Percentiles rank a stretch among this genome's conserved stretches.
Conservation (phyloP, 2,888 invertebrate genomes). For the Lithophane socia region DNA sequence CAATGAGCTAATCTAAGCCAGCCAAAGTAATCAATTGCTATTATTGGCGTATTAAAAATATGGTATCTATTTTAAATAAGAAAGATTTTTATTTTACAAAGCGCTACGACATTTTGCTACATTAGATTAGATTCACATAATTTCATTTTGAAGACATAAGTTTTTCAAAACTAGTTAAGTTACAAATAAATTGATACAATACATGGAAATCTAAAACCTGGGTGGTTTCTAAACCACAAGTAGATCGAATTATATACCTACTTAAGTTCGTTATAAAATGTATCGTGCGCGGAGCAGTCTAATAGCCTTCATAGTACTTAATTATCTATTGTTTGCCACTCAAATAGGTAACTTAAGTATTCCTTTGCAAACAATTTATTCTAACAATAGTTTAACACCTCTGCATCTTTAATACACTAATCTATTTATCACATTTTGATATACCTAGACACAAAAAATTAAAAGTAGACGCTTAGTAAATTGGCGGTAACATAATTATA, state of each 20-base stretch:
- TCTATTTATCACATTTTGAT: conserved; percentile 52
- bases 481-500: conserved; percentile 13
- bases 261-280: conserved; percentile 8
- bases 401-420: conserved; percentile 27
- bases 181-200: conserved; percentile 12
- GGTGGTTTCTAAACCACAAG: conserved; percentile 40
- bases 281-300: conserved; percentile 3
- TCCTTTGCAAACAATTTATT: conserved; percentile 23
- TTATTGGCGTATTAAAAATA: neutral
- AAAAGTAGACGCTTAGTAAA: conserved; percentile 29
- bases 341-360: neutral
- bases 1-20: neutral
- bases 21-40: neutral
- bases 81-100: conserved; percentile 18
- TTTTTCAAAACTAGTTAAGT: neutral
- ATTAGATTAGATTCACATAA: conserved; percentile 11
- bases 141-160: neutral
- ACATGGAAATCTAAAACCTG: conserved; percentile 26
- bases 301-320: conserved; percentile 25
- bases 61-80: neutral
- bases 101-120: conserved; percentile 3
- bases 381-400: conserved; percentile 6
- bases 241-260: neutral
- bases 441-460: conserved; percentile 29
- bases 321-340: conserved; percentile 11